Base-by-base conservation (phyloP, 1,140 invertebrate genomes). In the Drosophila tropicalis region DNA sequence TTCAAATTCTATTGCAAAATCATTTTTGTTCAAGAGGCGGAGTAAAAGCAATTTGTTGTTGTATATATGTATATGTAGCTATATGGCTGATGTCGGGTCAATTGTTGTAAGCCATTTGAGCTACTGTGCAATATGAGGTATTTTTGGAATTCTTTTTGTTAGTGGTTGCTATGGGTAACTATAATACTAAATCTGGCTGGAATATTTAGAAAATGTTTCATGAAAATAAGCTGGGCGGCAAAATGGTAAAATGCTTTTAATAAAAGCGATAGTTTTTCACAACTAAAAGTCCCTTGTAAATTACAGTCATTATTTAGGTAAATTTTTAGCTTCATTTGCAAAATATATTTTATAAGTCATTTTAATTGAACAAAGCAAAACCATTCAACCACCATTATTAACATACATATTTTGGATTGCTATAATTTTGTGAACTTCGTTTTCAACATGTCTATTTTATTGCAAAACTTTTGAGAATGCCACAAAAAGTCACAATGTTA, bases 31-130 rank as follows among this genome's bases (percentile, higher is more conserved):
- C 17, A 51, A 22, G 44, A 22, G 44, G 44, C 17, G 41, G 34
- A 70, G 51, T 56, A 54, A 41, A 41, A 64, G 64, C 36, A 39
- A 32, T 34, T 29, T 55, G 44, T 34, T 56, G 29, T 34, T 32
- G 40, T 58, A 25, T 22, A 22, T 22, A 22, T 22, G 3, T 22
- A 3, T 39, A 36, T 44, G 41, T 47, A 47, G 5, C 44, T 19
- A 47, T 15, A 19, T 47, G 15, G 6, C 44, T 54, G 56, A 62
- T 34, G 71, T 60, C 39, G 66, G 81, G 72, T 79, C 81, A 84
- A 83, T 68, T 79, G 76, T 55, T 72, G 64, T 64, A 47, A 7
- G 17, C 69, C 69, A 76, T 76, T 72, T 76, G 70, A 72, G 64
- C 66, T 51, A 32, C 60, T 39, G 25, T 56, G 62, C 9, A 83